Evolutionary conservation across 2,888 invertebrate genomes (phyloP), one percentile per base, ranked within the genome.

Genomic region (Cephus pulcher): DNA sequence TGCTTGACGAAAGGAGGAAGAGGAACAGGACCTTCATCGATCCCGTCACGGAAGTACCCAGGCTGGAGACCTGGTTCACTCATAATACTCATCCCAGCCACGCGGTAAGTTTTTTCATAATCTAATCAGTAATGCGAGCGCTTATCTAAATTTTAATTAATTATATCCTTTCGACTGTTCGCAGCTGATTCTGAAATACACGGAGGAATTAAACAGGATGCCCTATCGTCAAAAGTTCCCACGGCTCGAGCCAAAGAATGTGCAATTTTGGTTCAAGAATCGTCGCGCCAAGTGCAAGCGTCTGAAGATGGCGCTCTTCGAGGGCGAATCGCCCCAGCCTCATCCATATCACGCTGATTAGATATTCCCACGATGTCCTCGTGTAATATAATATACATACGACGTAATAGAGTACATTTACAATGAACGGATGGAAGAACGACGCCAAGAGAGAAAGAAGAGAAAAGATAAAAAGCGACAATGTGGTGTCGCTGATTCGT

Each of bases 221-320:
- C 97, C 98, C 76, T 99, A 99, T 92, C 93, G 99, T 89, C 98
- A 98, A 92, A 99, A 99, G 92, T 99, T 99, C 92, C 99, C 99
- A 1, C 95, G 98, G n/a, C 93, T 99, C 82, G 99, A 99, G 92
- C 98, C 99, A 73, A 99, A 99, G 93, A 99, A 99, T 91, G 99
- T 99, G 84, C 99, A 99, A 92, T 98, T 99, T 92, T 99, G 99
- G 99, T 99, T 99, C 93, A 99, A 99, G 92, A 99, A 99, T 91
- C 96, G 99, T 73, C 94, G 99, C 79, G 99, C 99, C 86, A 99
- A 99, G 93, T 98, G 98, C 92, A 99, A 99, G 93, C 94, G 99
- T 80, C 93, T 99, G 89, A 97, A 98, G 92, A 97, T 97, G 96
- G 96, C 97, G 0, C 92, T 97, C 73, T 97, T 96, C 89, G 97